A percentile compares a stretch with the other conserved stretches of the same genome.
Evolutionary conservation across 2,888 invertebrate genomes (phyloP).

Genomic region (Sinotaia quadrata): DNA sequence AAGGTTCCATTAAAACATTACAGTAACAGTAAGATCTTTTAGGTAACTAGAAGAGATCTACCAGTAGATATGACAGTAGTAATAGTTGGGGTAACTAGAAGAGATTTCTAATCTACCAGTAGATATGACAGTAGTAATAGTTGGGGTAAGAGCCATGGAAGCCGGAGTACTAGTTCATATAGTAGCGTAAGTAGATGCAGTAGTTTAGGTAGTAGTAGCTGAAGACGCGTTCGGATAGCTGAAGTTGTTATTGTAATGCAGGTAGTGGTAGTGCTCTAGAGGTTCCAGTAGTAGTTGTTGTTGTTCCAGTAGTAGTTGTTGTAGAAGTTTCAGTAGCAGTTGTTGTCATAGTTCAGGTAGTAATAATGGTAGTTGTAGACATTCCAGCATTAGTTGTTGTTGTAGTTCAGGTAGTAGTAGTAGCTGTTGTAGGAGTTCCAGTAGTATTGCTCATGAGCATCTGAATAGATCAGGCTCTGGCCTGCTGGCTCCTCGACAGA

Average conservation of each 20-base stretch:
- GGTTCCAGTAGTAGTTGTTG: background rate
- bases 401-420: background rate
- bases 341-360: background rate
- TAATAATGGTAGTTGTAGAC: constrained; percentile 1
- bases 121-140: background rate
- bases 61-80: constrained; percentile 7
- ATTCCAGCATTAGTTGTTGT: background rate
- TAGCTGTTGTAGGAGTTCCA: background rate
- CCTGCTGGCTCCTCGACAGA: too few relatives aligned
- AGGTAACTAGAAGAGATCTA: too few relatives aligned
- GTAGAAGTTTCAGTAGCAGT: constrained; percentile 4
- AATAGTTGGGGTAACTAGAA: constrained; percentile 2
- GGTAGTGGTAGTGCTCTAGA: background rate
- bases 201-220: background rate
- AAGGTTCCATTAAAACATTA: too few relatives aligned
- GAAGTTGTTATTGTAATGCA: background rate
- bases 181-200: constrained; percentile 3
- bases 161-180: background rate
- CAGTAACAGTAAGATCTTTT: too few relatives aligned
- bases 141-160: background rate
- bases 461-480: too few relatives aligned
- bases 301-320: background rate
- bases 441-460: constrained; percentile 5
- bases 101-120: background rate
- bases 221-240: too few relatives aligned